Evolutionary conservation across 2,797 vertebrate species (phyloP).

Genomic region (Sardinella longiceps): DNA sequence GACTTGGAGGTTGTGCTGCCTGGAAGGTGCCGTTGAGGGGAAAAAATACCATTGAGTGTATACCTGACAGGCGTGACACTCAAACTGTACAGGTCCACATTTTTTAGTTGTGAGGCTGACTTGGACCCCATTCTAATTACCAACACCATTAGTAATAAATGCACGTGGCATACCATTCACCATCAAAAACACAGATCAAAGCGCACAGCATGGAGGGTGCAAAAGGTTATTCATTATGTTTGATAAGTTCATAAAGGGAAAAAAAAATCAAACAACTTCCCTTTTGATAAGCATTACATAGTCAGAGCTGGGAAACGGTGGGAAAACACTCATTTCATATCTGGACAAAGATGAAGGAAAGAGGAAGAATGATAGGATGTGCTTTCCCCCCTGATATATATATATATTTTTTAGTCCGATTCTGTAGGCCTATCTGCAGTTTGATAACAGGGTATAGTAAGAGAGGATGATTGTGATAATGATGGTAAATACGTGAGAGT

Average conservation of each 20-base stretch:
- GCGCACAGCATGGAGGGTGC: slow-evolving; percentile 29
- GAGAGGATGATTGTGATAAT: slow-evolving; percentile 46
- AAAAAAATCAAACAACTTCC: slow-evolving; percentile 29
- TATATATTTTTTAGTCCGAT: slow-evolving; percentile 29
- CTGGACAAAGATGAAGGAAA: slow-evolving; percentile 27
- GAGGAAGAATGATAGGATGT: slow-evolving; percentile 29
- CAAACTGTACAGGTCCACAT: background rate
- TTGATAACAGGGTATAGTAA: slow-evolving; percentile 43
- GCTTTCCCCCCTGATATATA: slow-evolving; percentile 33
- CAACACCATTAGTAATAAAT: slow-evolving; percentile 26
- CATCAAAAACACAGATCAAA: slow-evolving; percentile 46
- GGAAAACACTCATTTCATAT: slow-evolving; percentile 35
- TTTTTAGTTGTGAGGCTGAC: background rate
- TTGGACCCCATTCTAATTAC: slow-evolving; percentile 40
- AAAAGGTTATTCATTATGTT: slow-evolving; percentile 45
- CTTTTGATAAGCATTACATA: slow-evolving; percentile 35
- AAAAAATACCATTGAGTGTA: too few relatives aligned
- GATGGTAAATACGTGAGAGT: slow-evolving; percentile 41
- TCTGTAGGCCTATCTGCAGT: slow-evolving; percentile 32
- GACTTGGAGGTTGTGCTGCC: too few relatives aligned
- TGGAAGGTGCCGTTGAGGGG: too few relatives aligned
- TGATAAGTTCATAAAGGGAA: slow-evolving; percentile 45
- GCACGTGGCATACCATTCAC: slow-evolving; percentile 8
- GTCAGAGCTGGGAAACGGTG: slow-evolving; percentile 8
- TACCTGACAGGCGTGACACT: background rate